phyloP scores from a whole-genome alignment of 2,888 invertebrate species.

The Alloscopus bannaensis region DNA sequence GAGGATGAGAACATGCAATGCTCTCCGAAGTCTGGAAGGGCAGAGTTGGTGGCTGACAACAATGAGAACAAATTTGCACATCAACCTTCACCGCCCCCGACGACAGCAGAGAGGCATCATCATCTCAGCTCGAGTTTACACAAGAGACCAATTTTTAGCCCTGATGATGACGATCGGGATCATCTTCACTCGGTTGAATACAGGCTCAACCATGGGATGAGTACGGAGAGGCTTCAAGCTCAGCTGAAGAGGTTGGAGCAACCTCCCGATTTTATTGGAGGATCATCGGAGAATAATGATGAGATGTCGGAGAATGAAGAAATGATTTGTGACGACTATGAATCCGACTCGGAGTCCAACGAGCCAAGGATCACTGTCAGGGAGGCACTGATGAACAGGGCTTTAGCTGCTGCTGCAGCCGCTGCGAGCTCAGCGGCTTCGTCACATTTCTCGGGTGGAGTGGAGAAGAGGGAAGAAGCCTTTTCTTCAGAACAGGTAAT shows the following conservation, averaged over 20 bases:
- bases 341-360: constrained; percentile 67
- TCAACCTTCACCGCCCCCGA: constrained; percentile 17
- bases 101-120: too few species aligned
- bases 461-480: constrained; percentile 28
- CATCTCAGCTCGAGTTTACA: constrained; percentile 40
- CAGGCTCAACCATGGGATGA: constrained; percentile 23
- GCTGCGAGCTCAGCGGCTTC: constrained; percentile 35
- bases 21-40: constrained; percentile 49
- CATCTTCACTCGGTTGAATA: constrained; percentile 33
- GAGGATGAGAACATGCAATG: constrained; percentile 53
- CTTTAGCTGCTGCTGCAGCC: constrained; percentile 65
- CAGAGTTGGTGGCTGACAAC: background rate
- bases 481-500: constrained; percentile 56
- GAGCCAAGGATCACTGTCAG: constrained; percentile 66
- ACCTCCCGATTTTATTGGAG: constrained; percentile 31
- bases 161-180: constrained; percentile 31
- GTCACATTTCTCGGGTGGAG: constrained; percentile 28
- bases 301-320: constrained; percentile 67
- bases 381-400: constrained; percentile 68
- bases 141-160: constrained; percentile 47
- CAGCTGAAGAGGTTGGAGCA: constrained; percentile 2
- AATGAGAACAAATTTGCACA: constrained; percentile 32
- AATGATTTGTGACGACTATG: constrained; percentile 67
- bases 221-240: background rate
- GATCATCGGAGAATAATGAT: constrained; percentile 49